Conservation (phyloP, 2,797 vertebrate species). For the Danio aesculapii region DNA sequence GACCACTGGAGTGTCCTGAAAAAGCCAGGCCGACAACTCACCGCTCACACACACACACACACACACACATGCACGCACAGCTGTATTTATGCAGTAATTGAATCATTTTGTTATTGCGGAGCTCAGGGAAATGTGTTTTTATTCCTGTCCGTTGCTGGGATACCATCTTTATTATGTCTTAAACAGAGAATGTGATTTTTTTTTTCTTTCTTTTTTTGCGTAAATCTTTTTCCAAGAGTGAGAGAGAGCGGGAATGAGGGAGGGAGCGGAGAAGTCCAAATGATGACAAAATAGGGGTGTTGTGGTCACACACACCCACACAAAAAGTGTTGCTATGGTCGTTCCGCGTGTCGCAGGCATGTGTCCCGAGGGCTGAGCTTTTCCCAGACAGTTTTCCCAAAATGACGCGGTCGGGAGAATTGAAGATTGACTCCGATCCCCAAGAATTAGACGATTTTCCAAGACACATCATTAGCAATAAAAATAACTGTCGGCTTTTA, state of each 20-base stretch:
- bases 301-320: constrained; percentile 55
- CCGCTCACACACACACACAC: constrained; percentile 25
- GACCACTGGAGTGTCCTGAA: constrained; percentile 45
- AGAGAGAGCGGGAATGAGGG: not conserved
- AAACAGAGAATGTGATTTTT: constrained; percentile 61
- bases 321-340: constrained; percentile 49
- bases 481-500: constrained; percentile 53
- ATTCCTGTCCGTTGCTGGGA: constrained; percentile 63
- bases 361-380: constrained; percentile 44
- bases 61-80: constrained; percentile 41
- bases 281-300: constrained; percentile 53
- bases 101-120: constrained; percentile 67
- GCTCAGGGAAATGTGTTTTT: constrained; percentile 65
- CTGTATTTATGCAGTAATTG: constrained; percentile 64
- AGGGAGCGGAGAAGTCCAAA: constrained; percentile 36
- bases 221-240: constrained; percentile 51
- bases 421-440: constrained; percentile 42
- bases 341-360: constrained; percentile 50
- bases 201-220: constrained; percentile 41
- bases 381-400: constrained; percentile 47
- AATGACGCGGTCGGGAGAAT: constrained; percentile 44
- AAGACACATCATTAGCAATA: constrained; percentile 57
- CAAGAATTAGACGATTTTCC: constrained; percentile 41
- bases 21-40: constrained; percentile 45
- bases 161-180: constrained; percentile 65